phyloP scores from a whole-genome alignment of 2,888 invertebrate species.

The Sphinx pinastri region DNA sequence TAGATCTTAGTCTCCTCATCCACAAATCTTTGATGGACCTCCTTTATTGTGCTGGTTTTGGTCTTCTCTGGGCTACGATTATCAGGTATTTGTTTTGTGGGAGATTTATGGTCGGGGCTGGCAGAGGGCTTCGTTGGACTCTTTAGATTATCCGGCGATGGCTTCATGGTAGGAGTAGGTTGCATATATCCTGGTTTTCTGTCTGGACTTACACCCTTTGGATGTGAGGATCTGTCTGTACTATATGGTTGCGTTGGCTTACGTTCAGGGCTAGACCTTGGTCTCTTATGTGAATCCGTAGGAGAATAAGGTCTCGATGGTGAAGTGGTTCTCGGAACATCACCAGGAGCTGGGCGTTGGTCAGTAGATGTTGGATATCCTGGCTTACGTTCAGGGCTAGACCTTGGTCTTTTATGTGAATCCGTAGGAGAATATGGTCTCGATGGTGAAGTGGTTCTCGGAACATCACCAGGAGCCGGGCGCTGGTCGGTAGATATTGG shows the following conservation, averaged over 20 bases:
- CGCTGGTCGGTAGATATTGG: constrained; percentile 33
- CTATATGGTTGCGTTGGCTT: constrained; percentile 34
- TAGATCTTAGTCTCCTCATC: constrained; percentile 75
- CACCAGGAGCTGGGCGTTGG: constrained; percentile 30
- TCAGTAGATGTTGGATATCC: constrained; percentile 34
- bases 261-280: constrained; percentile 36
- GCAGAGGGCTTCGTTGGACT: constrained; percentile 35
- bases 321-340: constrained; percentile 31
- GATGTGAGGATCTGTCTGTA: constrained; percentile 29
- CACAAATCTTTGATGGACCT: constrained; percentile 70
- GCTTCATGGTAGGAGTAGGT: constrained; percentile 54
- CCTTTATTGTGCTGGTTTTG: constrained; percentile 48
- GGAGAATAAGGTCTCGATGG: constrained; percentile 35
- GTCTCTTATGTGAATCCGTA: constrained; percentile 30
- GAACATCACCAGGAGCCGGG: constrained; percentile 28
- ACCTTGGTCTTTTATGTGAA: constrained; percentile 30
- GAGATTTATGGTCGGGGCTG: constrained; percentile 51
- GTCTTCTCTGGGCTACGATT: constrained; percentile 46
- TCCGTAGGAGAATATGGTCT: constrained; percentile 31
- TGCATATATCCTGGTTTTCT: constrained; percentile 62
- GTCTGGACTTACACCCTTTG: constrained; percentile 46
- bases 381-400: constrained; percentile 45
- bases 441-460: constrained; percentile 36
- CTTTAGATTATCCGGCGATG: constrained; percentile 38
- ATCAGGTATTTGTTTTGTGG: constrained; percentile 39